These are phyloP conservation scores for Adrianichthys oophorus DNA, from an alignment of 2,797 vertebrate species.

Conservation along the genomic window DNA sequence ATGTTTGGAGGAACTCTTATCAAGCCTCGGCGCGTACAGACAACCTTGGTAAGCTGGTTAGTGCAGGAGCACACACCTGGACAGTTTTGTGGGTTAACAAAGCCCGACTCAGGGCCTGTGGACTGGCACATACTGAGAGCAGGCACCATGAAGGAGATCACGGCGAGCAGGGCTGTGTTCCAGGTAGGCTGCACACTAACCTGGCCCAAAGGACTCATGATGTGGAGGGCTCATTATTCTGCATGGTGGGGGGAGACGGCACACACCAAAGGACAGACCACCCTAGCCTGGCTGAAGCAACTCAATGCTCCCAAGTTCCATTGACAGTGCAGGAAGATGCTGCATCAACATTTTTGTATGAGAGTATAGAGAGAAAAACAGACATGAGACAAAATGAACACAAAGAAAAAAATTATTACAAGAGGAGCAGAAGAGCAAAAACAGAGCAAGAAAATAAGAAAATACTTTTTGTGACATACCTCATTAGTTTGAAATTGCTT, in stretches of 20 bases:
- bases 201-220: constrained; percentile 98
- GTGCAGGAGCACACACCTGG: constrained; percentile 94
- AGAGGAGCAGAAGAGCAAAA: constrained; percentile 48
- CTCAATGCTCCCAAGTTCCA: constrained; percentile 88
- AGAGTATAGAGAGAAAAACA: constrained; percentile 37
- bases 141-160: constrained; percentile 90
- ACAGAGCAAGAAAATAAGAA: constrained; percentile 56
- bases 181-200: constrained; percentile 96
- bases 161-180: constrained; percentile 90
- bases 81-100: constrained; percentile 89
- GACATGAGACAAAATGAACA: constrained; percentile 41
- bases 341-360: constrained; percentile 58
- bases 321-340: constrained; percentile 80
- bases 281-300: constrained; percentile 92
- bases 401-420: constrained; percentile 55
- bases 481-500: constrained; percentile 78
- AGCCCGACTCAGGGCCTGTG: constrained; percentile 76
- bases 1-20: constrained; percentile 90
- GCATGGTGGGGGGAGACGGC: constrained; percentile 88
- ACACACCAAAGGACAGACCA: constrained; percentile 80
- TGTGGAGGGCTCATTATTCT: constrained; percentile 98
- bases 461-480: constrained; percentile 77
- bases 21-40: constrained; percentile 92
- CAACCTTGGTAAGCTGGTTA: constrained; percentile 97
- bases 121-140: constrained; percentile 87